Conservation (phyloP, 2,113 vertebrate genomes). For the Recurvirostra avosetta region DNA sequence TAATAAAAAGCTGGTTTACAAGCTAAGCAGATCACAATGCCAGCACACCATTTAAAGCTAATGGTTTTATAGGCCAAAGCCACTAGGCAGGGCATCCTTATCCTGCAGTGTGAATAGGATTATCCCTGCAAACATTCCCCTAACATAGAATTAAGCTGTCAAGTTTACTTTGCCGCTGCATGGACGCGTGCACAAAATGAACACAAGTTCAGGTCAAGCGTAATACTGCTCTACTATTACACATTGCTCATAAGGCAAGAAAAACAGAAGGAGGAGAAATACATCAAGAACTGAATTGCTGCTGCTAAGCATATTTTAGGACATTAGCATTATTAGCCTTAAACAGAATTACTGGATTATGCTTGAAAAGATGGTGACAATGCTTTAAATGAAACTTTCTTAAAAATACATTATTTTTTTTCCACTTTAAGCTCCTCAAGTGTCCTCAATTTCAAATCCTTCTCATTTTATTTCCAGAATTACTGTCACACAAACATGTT, state of each 20-base stretch:
- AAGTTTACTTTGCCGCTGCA: slow-evolving; percentile 44
- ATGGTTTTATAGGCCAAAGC: slow-evolving; percentile 71
- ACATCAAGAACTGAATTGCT: not conserved
- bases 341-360: not conserved
- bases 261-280: not conserved
- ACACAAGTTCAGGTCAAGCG: slow-evolving; percentile 42
- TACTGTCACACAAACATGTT: not conserved
- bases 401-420: not conserved
- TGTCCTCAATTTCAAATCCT: not conserved
- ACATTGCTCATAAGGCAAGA: not conserved
- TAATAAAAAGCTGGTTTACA: slow-evolving; percentile 67
- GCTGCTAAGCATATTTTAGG: slow-evolving; percentile 4
- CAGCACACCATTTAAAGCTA: slow-evolving; percentile 70
- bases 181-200: slow-evolving; percentile 34
- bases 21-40: slow-evolving; percentile 66
- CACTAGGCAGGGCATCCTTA: slow-evolving; percentile 54
- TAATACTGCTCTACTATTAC: slow-evolving; percentile 26
- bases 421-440: not conserved
- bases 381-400: not conserved
- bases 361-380: not conserved
- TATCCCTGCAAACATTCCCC: slow-evolving; percentile 69
- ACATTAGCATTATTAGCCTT: not conserved
- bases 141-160: slow-evolving; percentile 74
- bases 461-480: not conserved
- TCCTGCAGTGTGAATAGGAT: slow-evolving; percentile 68